Conservation (phyloP, 53 echinoderm and acorn worm genomes). For the Holothuria leucospilota region DNA sequence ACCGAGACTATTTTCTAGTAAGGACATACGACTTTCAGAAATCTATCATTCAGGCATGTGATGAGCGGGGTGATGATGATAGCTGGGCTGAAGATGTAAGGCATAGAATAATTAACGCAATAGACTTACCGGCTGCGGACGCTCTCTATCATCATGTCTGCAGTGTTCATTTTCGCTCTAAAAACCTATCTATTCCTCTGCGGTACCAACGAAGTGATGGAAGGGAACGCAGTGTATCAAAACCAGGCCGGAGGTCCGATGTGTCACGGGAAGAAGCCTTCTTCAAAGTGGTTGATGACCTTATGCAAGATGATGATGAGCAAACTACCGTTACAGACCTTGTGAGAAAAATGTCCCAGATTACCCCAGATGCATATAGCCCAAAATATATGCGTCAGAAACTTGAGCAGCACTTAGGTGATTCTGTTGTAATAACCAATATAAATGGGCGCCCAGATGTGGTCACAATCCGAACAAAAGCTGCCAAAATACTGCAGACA, state of each 20-base stretch:
- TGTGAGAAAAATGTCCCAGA: slow-evolving; percentile 35
- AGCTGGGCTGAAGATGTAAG: slow-evolving; percentile 38
- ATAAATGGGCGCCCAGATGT: slow-evolving; percentile 24
- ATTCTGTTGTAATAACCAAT: slow-evolving; percentile 27
- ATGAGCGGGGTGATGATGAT: slow-evolving; percentile 45
- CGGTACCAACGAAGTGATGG: slow-evolving; percentile 5
- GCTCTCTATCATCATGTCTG: slow-evolving; percentile 61
- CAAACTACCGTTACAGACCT: slow-evolving; percentile 51
- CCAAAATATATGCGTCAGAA: slow-evolving; percentile 6
- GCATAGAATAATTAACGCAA: slow-evolving; percentile 25
- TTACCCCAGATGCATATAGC: slow-evolving; percentile 18
- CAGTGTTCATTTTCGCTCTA: slow-evolving; percentile 42
- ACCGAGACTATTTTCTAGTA: slow-evolving; percentile 35
- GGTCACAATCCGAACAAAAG: slow-evolving; percentile 20
- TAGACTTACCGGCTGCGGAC: slow-evolving; percentile 49
- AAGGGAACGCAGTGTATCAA: slow-evolving; percentile 11
- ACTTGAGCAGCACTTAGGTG: slow-evolving; percentile 23
- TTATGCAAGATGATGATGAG: slow-evolving; percentile 53
- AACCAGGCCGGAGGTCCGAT: slow-evolving; percentile 28
- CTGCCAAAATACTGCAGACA: slow-evolving; percentile 12
- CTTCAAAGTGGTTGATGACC: slow-evolving; percentile 37
- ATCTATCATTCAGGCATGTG: slow-evolving; percentile 44
- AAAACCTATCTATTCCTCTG: slow-evolving; percentile 19
- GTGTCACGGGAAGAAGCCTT: slow-evolving; percentile 36
- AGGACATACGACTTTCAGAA: slow-evolving; percentile 41